Evolutionary conservation across 2,797 vertebrate species (phyloP), one percentile per base, ranked within the genome.

Genomic region (Pachyuromys duprasi): DNA sequence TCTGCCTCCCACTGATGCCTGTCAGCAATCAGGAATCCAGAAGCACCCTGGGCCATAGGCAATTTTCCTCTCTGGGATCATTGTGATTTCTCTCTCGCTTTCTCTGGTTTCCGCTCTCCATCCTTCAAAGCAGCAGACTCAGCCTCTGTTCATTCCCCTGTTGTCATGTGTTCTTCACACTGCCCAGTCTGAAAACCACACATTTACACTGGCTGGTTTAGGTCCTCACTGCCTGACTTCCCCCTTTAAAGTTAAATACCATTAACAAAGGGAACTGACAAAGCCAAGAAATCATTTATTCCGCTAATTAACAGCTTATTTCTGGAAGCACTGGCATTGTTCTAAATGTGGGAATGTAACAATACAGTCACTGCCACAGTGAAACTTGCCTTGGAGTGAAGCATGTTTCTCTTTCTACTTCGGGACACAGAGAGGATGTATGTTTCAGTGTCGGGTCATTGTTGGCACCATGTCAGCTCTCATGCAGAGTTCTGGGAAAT

Each of bases 161-260:
- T 65, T 57, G 31, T 69, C 57, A 57, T 45, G 14, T 42, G 14
- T 17, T 78, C 82, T 63, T 74, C 24, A 80, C 20, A n/a, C n/a
- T 89, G 57, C 67, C 93, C 53, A 42, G 5, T 42, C 60, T 45
- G 70, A 72, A 67, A 94, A 62, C 28, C 12, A 92, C n/a, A 88
- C 42, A 36, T 3, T 33, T 8, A 49, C 53, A 24, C 60, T 36
- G 2, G 15, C 15, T 88, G 74, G 45, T 8, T 78, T 74, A 65
- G 62, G 17, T 36, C 36, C 55, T 91, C 31, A 3, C 42, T 76
- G 14, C 89, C 79, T 89, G 53, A 86, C 60, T 53, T 65, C 62
- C 72, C 53, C 31, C 4, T 49, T 91, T 95, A 17, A 93, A 91
- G 76, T 95, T 87, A 90, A 91, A 65, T 76, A 86, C 72, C 63